phyloP scores from a whole-genome alignment of 2,113 vertebrate genomes.

The Sialia sialis region DNA sequence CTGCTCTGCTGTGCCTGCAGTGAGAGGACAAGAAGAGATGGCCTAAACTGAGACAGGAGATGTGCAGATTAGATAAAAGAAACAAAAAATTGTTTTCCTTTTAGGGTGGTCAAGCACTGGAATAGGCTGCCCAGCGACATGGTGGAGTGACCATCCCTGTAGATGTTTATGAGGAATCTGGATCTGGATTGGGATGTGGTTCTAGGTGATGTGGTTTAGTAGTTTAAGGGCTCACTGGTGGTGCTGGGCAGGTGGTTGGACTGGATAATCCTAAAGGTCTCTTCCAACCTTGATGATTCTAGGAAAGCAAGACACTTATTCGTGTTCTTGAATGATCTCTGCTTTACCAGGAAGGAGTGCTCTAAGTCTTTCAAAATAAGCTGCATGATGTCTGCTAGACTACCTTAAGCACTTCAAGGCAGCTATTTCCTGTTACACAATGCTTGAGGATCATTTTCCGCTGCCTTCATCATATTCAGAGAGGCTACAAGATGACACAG shows the following conservation, averaged over 20 bases:
- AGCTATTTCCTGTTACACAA: neutral
- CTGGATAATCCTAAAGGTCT: neutral
- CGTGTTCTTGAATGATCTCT: neutral
- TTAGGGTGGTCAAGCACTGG: neutral
- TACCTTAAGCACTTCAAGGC: neutral
- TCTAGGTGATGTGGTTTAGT: neutral
- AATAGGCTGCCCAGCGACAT: neutral
- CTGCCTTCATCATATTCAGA: neutral
- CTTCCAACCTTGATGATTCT: neutral
- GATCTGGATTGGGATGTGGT: neutral
- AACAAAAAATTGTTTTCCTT: neutral
- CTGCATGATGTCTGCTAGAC: neutral
- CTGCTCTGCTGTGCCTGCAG: neutral
- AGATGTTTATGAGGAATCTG: neutral
- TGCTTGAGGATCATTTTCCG: neutral
- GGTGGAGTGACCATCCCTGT: too few species aligned
- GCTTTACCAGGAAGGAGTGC: neutral
- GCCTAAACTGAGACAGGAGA: neutral
- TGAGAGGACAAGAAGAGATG: neutral
- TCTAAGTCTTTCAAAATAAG: neutral
- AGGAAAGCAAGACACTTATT: neutral
- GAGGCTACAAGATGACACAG: neutral
- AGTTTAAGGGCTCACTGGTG: neutral
- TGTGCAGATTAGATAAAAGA: neutral
- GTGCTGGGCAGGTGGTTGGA: neutral